Evolutionary conservation across 2,113 vertebrate species (phyloP).

Genomic region (Lota lota): DNA sequence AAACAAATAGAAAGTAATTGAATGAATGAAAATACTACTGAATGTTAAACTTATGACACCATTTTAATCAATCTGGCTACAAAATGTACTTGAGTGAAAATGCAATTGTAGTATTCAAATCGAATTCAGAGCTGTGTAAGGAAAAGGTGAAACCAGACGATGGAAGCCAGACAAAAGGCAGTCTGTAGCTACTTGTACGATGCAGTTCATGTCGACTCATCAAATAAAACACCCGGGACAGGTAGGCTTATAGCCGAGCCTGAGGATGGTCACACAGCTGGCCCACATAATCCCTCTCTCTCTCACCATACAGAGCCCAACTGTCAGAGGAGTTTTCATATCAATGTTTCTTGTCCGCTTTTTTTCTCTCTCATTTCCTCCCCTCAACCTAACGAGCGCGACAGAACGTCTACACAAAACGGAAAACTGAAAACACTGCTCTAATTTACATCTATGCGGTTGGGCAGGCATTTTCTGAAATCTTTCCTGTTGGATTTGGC

Average conservation of each 20-base stretch:
- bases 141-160: not conserved
- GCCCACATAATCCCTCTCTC: constrained; percentile 12
- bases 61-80: no score
- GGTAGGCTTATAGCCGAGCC: constrained; percentile 1
- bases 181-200: not conserved
- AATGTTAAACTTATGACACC: no score
- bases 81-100: no score
- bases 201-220: not conserved
- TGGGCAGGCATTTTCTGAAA: no score
- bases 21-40: no score
- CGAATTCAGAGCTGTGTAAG: no score
- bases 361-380: not conserved
- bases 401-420: not conserved
- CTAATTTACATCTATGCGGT: no score
- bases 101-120: no score
- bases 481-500: no score
- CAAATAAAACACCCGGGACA: not conserved
- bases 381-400: not conserved
- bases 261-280: not conserved
- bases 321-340: constrained; percentile 30
- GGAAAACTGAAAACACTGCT: no score
- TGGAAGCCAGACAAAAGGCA: not conserved
- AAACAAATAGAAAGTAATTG: no score
- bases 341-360: not conserved
- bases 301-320: constrained; percentile 15